These are phyloP conservation scores for Lepisosteus oculatus DNA, from an alignment of 2,113 vertebrate genomes.

Conservation along the genomic window DNA sequence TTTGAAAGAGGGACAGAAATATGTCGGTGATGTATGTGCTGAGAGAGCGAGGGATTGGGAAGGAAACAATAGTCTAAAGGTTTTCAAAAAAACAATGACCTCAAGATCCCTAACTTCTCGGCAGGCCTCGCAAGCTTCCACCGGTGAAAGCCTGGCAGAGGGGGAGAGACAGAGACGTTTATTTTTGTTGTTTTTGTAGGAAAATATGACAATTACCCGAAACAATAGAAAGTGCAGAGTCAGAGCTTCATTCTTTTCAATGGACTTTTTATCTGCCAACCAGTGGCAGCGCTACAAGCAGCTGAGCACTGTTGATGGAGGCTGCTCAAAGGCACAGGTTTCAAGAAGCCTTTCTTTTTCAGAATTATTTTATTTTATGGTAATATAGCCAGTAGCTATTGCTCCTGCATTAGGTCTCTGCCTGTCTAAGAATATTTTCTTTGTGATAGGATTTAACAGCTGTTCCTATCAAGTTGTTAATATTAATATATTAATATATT, in stretches of 20 bases:
- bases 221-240: background rate
- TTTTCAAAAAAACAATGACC: constrained; percentile 10
- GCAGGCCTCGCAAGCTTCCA: background rate
- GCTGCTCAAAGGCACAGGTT: no score
- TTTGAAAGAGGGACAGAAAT: background rate
- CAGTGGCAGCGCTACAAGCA: background rate
- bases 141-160: background rate
- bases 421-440: no score
- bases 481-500: no score
- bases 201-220: background rate
- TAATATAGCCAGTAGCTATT: no score
- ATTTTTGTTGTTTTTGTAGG: constrained; percentile 2
- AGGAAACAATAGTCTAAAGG: constrained; percentile 11
- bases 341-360: no score
- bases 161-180: background rate
- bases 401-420: no score
- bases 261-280: background rate
- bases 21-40: background rate
- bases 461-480: no score
- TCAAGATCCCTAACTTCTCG: background rate
- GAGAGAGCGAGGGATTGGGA: background rate
- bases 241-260: background rate
- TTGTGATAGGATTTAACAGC: no score
- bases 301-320: background rate
- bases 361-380: no score